Percentiles rank a stretch among this genome's conserved stretches.
Evolutionary conservation across 2,888 invertebrate genomes (phyloP).

Genomic region (Falcaria lacertinaria): DNA sequence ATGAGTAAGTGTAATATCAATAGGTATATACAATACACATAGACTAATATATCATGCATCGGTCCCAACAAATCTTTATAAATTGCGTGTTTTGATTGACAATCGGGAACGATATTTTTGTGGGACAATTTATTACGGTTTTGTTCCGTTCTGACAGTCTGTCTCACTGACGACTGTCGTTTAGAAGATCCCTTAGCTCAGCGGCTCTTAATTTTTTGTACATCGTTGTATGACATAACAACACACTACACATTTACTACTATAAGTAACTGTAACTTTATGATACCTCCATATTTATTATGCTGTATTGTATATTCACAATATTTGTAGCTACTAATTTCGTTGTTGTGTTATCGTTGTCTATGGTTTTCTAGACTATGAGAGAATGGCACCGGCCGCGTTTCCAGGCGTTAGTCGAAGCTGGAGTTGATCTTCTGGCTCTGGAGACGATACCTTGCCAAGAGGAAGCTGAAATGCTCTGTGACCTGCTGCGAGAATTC

Average conservation of each 20-base stretch:
- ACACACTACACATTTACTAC: neutral
- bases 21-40: neutral
- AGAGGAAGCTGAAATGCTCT: constrained; percentile 90
- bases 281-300: too few relatives aligned
- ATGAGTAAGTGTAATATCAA: neutral
- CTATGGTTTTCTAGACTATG: constrained; percentile 73
- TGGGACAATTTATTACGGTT: neutral
- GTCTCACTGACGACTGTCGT: neutral
- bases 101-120: neutral
- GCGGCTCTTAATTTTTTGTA: neutral
- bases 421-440: constrained; percentile 91
- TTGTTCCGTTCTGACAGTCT: neutral
- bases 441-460: constrained; percentile 95
- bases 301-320: too few relatives aligned
- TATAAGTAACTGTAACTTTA: too few relatives aligned
- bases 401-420: constrained; percentile 87
- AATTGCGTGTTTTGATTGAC: neutral
- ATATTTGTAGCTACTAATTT: neutral
- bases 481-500: constrained; percentile 88
- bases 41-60: neutral
- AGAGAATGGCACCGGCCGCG: constrained; percentile 92
- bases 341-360: neutral
- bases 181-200: neutral
- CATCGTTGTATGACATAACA: neutral
- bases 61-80: neutral